These are phyloP conservation scores for Sus scrofa DNA, from an alignment of 2,113 vertebrate genomes.

Conservation along the genomic window DNA sequence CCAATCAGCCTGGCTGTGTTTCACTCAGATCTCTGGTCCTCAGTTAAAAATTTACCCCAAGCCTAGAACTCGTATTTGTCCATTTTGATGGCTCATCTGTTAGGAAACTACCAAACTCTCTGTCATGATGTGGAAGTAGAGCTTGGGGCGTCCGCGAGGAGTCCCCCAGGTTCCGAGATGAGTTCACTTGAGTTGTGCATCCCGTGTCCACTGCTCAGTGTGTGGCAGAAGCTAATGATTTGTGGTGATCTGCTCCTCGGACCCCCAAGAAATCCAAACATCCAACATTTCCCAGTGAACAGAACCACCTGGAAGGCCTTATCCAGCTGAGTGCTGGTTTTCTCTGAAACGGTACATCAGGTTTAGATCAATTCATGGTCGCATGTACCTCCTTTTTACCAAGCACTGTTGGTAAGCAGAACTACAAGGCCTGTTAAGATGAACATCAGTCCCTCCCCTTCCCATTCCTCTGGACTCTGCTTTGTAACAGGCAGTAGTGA, in stretches of 20 bases:
- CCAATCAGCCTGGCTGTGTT: background rate
- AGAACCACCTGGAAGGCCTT: background rate
- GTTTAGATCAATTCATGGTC: background rate
- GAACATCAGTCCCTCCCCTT: background rate
- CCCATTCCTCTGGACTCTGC: background rate
- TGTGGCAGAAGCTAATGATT: background rate
- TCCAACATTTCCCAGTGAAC: background rate
- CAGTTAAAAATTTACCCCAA: background rate
- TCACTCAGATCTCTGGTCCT: background rate
- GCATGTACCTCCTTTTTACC: background rate
- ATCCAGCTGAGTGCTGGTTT: background rate
- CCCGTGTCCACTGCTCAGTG: fast-evolving
- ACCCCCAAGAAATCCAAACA: background rate
- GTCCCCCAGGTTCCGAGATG: background rate
- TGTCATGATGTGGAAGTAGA: background rate
- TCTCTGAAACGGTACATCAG: background rate
- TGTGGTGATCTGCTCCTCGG: background rate
- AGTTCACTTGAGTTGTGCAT: background rate
- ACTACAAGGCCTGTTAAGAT: background rate
- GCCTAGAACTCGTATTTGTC: background rate
- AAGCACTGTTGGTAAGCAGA: background rate
- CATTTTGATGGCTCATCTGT: background rate
- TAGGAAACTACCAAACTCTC: background rate
- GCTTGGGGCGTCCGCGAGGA: background rate
- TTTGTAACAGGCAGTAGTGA: background rate